Evolutionary conservation across 2,113 vertebrate species (phyloP).

Genomic region (Coptodon bakossiorum): DNA sequence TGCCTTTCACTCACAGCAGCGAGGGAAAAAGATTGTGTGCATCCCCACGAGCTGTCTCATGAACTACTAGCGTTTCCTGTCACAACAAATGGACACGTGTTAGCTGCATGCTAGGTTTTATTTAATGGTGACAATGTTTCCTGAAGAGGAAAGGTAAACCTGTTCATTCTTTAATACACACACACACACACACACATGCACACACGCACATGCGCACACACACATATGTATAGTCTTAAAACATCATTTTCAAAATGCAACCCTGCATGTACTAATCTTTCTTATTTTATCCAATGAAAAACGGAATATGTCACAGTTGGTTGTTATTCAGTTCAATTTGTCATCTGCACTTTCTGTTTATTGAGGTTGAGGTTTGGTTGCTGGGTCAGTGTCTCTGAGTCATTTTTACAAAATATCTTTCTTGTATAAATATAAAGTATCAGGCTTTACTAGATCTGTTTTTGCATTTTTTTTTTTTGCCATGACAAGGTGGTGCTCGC

Average conservation of each 20-base stretch:
- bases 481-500: constrained; percentile 7
- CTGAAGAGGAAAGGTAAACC: background rate
- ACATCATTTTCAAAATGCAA: constrained; percentile 2
- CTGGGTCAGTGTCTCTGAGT: constrained; percentile 48
- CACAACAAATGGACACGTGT: background rate
- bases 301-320: constrained; percentile 18
- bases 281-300: background rate
- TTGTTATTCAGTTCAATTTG: constrained; percentile 4
- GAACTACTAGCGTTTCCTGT: background rate
- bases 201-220: background rate
- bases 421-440: constrained; percentile 64
- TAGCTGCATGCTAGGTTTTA: background rate
- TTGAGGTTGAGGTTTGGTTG: constrained; percentile 56
- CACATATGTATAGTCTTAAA: background rate
- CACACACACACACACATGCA: background rate
- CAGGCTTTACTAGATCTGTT: constrained; percentile 22
- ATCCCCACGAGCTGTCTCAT: background rate
- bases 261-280: background rate
- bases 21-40: background rate
- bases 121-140: background rate
- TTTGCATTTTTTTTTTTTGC: constrained; percentile 41
- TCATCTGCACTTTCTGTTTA: constrained; percentile 3
- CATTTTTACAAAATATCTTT: constrained; percentile 57
- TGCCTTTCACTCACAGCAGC: background rate
- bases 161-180: background rate